Evolutionary conservation across 2,797 vertebrate species (phyloP), one percentile per base, ranked within the genome.

Genomic region (Philypnodon macrostomus): DNA sequence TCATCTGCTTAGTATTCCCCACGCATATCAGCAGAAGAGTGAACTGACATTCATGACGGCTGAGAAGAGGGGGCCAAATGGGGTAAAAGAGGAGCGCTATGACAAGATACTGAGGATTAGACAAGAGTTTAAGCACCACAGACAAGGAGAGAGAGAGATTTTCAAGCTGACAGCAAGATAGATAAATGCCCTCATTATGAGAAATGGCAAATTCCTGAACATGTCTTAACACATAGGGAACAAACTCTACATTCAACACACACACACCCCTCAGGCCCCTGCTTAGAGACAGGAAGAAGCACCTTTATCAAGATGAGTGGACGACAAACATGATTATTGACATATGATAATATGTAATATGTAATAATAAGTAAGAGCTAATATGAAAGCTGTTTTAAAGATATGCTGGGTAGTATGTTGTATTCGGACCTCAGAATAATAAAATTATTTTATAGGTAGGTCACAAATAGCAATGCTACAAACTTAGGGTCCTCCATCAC

Each of bases 1-100:
- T 80, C 79, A 73, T 71, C 81, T 87, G 77, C 52, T 88, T 85
- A 78, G 79, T 85, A 88, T 88, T 80, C 84, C 48, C 52, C 23
- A 47, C 56, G 62, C 80, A 83, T 63, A 60, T 67, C 65, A 42
- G 52, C 38, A 67, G 60, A n/a, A n/a, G n/a, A 73, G 63, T 52
- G 60, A 75, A 70, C 61, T 54, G 66, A 70, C 58, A 67, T 61
- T 58, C 47, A 23, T 39, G 36, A 73, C 15, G 54, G 47, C 27
- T 1, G 14, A 17, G 8, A 15, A 14, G 7, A 31, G 27, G 32
- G 16, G 47, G 46, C 24, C 29, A 62, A 38, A 40, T 21, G 14
- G 36, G 39, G 54, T n/a, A 23, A 53, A 46, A 26, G 40, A 51
- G 29, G 30, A 26, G 47, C 39, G n/a, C 53, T 36, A 2, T 14